A percentile compares a stretch with the other conserved stretches of the same genome.
phyloP scores from a whole-genome alignment of 2,888 invertebrate species.

The Sceliomorpha sp. region DNA sequence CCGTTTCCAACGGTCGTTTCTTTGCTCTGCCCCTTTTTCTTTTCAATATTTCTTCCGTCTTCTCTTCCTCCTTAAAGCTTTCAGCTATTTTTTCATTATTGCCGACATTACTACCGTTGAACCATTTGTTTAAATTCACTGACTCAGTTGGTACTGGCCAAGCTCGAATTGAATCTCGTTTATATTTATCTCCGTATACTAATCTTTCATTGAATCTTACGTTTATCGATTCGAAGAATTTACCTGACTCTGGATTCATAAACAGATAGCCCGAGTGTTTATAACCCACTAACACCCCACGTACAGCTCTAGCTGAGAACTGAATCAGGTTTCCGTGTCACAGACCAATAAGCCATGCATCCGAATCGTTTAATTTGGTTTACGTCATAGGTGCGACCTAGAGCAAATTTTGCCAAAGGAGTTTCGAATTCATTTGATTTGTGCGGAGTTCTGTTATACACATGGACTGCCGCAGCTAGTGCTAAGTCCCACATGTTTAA shows the following conservation, averaged over 20 bases:
- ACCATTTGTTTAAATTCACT: conserved; percentile 6
- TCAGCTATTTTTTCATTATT: no score
- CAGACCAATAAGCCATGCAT: conserved; percentile 34
- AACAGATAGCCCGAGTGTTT: conserved; percentile 11
- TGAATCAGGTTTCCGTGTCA: conserved; percentile 19
- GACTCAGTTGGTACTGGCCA: no score
- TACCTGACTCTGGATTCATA: conserved; percentile 35
- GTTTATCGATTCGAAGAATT: no score
- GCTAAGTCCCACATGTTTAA: conserved; percentile 55
- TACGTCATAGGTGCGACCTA: no score
- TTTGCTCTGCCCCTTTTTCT: conserved; percentile 4
- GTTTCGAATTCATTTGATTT: no score
- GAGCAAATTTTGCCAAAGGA: no score
- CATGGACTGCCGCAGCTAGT: conserved; percentile 42
- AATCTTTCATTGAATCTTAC: conserved; percentile 59
- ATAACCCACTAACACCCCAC: no score
- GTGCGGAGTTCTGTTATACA: conserved; percentile 55
- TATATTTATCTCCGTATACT: no score
- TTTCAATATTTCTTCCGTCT: not conserved
- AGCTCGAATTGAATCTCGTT: no score
- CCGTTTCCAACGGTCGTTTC: no score
- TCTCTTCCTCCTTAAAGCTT: not conserved
- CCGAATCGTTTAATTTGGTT: conserved; percentile 37
- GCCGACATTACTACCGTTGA: conserved; percentile 13
- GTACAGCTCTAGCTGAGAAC: no score